Conservation (phyloP, 2,888 invertebrate genomes). For the Sphecodes monilicornis region DNA sequence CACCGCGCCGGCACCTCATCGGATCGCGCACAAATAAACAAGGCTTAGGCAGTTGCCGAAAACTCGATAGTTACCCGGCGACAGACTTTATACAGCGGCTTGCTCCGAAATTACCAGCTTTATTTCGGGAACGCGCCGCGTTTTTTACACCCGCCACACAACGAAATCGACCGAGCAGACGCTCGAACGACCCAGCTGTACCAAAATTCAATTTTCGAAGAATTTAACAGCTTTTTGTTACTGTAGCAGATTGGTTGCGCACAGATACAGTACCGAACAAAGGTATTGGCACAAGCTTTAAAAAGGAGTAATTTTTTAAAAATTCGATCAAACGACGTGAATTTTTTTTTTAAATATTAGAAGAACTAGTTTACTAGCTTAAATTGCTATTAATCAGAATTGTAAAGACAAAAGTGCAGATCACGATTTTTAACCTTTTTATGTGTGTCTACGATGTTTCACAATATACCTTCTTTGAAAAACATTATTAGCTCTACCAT, state of each 20-base stretch:
- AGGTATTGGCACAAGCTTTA: too few species aligned
- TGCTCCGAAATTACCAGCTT: slow-evolving; percentile 35
- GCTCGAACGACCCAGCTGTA: background rate
- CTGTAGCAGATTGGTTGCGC: background rate
- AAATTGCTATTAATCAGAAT: too few species aligned
- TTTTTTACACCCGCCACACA: background rate
- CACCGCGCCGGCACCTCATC: background rate
- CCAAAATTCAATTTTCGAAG: background rate
- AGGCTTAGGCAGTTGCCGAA: slow-evolving; percentile 49
- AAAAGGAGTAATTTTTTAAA: too few species aligned
- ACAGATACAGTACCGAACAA: too few species aligned
- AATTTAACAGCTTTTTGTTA: background rate
- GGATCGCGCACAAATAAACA: slow-evolving; percentile 42
- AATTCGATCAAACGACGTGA: too few species aligned
- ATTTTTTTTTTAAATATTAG: too few species aligned
- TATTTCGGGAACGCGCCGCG: slow-evolving; percentile 29
- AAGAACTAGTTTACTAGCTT: too few species aligned
- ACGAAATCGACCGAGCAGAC: background rate
- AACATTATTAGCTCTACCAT: too few species aligned
- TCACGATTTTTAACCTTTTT: too few species aligned
- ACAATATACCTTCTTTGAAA: too few species aligned
- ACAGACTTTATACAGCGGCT: slow-evolving; percentile 29
- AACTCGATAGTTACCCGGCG: slow-evolving; percentile 49
- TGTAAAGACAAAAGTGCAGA: too few species aligned
- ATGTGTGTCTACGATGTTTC: too few species aligned